phyloP scores from a whole-genome alignment of 2,888 invertebrate genomes.

The Chymomyza amoena region DNA sequence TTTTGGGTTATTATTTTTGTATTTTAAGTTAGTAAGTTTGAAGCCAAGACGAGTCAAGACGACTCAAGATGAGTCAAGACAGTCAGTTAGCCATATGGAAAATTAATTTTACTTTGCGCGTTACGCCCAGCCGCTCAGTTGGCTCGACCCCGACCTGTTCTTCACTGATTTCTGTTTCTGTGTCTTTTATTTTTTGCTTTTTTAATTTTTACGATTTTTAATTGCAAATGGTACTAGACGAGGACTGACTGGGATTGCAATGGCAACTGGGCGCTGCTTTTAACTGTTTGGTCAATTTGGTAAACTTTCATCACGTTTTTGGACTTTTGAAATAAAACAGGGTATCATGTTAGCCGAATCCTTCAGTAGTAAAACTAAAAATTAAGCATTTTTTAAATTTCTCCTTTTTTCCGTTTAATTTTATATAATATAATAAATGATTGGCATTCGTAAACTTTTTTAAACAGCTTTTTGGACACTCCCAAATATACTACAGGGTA shows the following conservation, averaged over 20 bases:
- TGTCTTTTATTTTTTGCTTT: constrained; percentile 18
- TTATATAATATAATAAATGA: too few species aligned
- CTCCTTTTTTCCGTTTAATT: too few species aligned
- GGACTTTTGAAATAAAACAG: too few species aligned
- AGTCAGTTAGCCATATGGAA: constrained; percentile 46
- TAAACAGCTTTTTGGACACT: too few species aligned
- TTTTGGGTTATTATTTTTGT: too few species aligned
- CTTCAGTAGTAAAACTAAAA: too few species aligned
- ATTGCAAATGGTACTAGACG: constrained; percentile 45
- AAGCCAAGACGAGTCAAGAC: not conserved
- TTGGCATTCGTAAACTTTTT: too few species aligned
- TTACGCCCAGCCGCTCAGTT: constrained; percentile 42
- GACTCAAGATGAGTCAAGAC: not conserved
- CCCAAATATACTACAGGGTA: too few species aligned
- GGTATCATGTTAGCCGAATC: too few species aligned
- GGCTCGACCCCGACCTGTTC: constrained; percentile 44
- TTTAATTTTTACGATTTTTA: constrained; percentile 55
- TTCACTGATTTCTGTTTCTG: constrained; percentile 55
- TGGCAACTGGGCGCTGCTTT: not conserved
- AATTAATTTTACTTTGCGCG: constrained; percentile 60
- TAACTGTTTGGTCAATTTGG: not conserved
- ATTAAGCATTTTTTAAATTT: too few species aligned
- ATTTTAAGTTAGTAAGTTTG: too few species aligned
- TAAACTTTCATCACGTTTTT: not conserved
- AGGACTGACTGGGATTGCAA: not conserved